phyloP scores from a whole-genome alignment of 2,113 vertebrate species.

The Vombatus ursinus region DNA sequence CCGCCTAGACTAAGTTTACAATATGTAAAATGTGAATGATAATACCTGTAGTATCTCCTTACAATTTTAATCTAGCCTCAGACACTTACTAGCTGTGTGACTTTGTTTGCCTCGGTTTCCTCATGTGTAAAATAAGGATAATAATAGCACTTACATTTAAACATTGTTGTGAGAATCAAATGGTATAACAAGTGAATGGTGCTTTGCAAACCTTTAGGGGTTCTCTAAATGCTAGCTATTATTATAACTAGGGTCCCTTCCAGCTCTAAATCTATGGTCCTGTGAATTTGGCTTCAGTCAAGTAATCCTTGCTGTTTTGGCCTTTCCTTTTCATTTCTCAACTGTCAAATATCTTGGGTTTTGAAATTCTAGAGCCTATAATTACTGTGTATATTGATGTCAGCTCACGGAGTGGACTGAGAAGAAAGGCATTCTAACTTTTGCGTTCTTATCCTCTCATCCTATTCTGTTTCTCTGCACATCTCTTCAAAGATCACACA shows the following conservation, averaged over 20 bases:
- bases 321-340: not conserved
- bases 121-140: not conserved
- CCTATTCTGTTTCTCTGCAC: no score
- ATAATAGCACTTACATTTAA: no score
- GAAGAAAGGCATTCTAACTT: not conserved
- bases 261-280: not conserved
- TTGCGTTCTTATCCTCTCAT: no score
- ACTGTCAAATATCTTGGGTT: not conserved
- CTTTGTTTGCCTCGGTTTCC: no score
- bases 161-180: not conserved
- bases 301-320: not conserved
- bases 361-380: not conserved
- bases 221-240: not conserved
- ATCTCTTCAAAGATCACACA: no score
- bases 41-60: no score
- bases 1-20: no score
- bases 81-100: no score
- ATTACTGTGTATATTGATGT: not conserved
- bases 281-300: not conserved
- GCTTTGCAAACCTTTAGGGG: not conserved
- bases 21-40: no score
- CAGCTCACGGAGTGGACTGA: not conserved
- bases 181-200: not conserved
- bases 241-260: not conserved
- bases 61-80: no score